Base-by-base conservation (phyloP, 2,888 invertebrate genomes). In the Eumacrocentrus americanus region DNA sequence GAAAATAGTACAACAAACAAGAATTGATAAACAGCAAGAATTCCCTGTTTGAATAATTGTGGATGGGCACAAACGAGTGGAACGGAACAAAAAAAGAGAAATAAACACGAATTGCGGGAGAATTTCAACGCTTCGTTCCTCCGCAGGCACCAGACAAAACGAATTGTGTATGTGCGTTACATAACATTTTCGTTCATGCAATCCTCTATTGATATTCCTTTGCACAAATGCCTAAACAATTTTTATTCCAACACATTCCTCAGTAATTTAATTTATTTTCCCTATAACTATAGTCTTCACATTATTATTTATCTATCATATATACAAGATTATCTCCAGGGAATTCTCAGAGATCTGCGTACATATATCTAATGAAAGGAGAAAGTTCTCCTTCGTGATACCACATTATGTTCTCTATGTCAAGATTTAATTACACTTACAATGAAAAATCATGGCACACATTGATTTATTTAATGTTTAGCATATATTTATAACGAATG, bases 331-430 rank as follows among this genome's bases (percentile, higher is more conserved):
- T 4, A 40, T 18, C 1, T 40, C 18, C 9, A 18, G 12, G 16
- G 38, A 40, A n/a, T n/a, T n/a, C n/a, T 40, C 16, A 7, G 38
- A 18, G 42, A 42, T 42, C 18, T 42, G n/a, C n/a, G n/a, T n/a
- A n/a, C n/a, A n/a, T n/a, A n/a, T n/a, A n/a, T n/a, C 20, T 42
- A 42, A 42, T 42, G 42, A 42, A 11, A 42, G 42, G 42, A 42
- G 42, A 42, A 42, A 42, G 42, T 42, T 42, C 20, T 42, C 3
- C 7, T 16, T 42, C 20, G 2, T 20, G 42, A 42, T 42, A 42
- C 16, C 12, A 14, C 20, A 42, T 18, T 18, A 11, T 11, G 20
- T 42, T 42, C 7, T 2, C 16, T 40, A 1, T 9, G 11, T 42
- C 42, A 42, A 42, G 20, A 42, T 42, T 42, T 42, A 42, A 42